Conservation (phyloP, 2,888 invertebrate genomes). For the Archaeoteleia sp. region DNA sequence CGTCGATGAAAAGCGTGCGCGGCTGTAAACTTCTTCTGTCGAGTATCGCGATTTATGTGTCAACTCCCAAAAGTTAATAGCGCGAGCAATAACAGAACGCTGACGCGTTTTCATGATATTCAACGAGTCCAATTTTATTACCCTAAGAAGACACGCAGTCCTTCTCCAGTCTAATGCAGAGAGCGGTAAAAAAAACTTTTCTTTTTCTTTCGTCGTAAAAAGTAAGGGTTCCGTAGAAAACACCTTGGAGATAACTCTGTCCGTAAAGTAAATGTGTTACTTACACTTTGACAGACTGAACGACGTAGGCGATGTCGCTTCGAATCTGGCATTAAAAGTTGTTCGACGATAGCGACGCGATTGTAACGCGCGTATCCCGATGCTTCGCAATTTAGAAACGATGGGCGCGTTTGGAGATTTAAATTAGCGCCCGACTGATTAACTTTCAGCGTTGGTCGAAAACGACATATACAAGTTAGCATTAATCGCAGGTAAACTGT, state of each 20-base stretch:
- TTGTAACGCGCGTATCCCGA: no score
- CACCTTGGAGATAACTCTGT: constrained; percentile 36
- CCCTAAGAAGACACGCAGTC: constrained; percentile 39
- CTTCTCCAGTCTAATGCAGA: constrained; percentile 35
- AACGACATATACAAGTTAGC: constrained; percentile 29
- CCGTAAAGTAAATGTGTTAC: constrained; percentile 33
- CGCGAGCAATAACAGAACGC: constrained; percentile 49
- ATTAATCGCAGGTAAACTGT: constrained; percentile 42
- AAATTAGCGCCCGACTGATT: constrained; percentile 11
- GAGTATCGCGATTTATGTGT: constrained; percentile 43
- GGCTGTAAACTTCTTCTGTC: constrained; percentile 40
- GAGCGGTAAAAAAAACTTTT: constrained; percentile 34
- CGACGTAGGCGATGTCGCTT: constrained; percentile 17
- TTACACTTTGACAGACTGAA: constrained; percentile 38
- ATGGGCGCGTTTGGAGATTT: constrained; percentile 1
- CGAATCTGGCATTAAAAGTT: constrained; percentile 35
- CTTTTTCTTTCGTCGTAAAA: constrained; percentile 28
- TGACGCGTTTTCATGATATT: constrained; percentile 45
- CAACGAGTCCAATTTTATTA: constrained; percentile 43
- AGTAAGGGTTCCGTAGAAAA: constrained; percentile 35
- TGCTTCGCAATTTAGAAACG: not conserved
- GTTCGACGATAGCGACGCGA: constrained; percentile 11
- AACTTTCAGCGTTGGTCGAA: constrained; percentile 7
- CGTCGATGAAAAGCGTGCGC: constrained; percentile 43
- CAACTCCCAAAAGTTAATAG: constrained; percentile 47